Percentiles rank a stretch among this genome's conserved stretches.
Evolutionary conservation across 2,113 vertebrate genomes (phyloP).

Genomic region (Genyomyrus donnyi): DNA sequence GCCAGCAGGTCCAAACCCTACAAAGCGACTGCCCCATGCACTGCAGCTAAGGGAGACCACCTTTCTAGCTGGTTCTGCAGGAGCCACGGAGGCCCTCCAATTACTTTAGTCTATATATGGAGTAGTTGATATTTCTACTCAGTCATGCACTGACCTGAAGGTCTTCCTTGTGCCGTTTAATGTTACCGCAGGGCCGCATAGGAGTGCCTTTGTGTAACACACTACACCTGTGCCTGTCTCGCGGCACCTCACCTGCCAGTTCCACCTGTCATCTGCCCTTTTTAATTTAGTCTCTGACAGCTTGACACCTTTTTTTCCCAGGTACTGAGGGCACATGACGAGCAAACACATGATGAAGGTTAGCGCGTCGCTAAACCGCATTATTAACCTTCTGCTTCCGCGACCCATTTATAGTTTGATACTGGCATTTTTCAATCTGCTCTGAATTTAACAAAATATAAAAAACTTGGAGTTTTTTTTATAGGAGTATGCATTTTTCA

Average conservation of each 20-base stretch:
- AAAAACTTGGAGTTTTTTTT: background rate
- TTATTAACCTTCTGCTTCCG: conserved; percentile 33
- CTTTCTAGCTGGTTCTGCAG: background rate
- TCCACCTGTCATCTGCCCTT: conserved; percentile 38
- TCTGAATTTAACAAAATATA: background rate
- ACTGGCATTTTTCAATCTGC: background rate
- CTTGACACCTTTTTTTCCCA: conserved; percentile 23
- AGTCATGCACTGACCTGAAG: background rate
- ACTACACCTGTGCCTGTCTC: conserved; percentile 47
- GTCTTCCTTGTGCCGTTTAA: background rate
- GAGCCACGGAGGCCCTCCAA: background rate
- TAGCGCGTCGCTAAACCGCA: conserved; percentile 36
- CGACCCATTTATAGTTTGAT: background rate
- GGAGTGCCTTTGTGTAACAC: conserved; percentile 34
- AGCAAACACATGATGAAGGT: conserved; percentile 50
- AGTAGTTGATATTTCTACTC: background rate
- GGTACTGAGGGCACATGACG: background rate
- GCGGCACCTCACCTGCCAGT: conserved; percentile 56
- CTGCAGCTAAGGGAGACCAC: background rate
- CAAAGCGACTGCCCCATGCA: background rate
- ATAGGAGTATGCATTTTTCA: background rate
- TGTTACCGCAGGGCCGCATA: background rate
- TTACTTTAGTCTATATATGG: background rate
- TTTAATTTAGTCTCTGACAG: conserved; percentile 50
- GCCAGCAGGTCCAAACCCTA: background rate